Evolutionary conservation across 2,113 vertebrate species (phyloP).

Genomic region (Mus spicilegus): DNA sequence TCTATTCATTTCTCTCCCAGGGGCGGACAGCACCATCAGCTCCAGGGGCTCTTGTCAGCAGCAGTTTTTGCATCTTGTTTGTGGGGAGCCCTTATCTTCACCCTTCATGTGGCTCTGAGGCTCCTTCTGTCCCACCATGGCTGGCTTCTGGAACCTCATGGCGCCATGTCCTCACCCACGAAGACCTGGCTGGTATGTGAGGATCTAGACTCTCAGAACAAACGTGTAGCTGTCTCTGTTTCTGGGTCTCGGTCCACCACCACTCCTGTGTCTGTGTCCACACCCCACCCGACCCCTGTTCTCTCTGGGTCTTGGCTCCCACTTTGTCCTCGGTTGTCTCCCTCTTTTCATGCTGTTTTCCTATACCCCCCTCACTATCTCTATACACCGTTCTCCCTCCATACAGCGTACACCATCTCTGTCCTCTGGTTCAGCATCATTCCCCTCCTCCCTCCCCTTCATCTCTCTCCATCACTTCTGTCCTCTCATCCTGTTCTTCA

Average conservation of each 20-base stretch:
- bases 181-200: slow-evolving; percentile 94
- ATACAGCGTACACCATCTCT: too few relatives aligned
- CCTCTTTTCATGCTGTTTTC: background rate
- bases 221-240: background rate
- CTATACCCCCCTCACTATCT: background rate
- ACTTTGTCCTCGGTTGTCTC: background rate
- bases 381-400: too few relatives aligned
- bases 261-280: background rate
- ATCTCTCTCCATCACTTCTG: background rate
- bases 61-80: slow-evolving; percentile 91
- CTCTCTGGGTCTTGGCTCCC: background rate
- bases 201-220: background rate
- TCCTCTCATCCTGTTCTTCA: background rate
- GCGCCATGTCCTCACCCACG: slow-evolving; percentile 91
- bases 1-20: slow-evolving; percentile 43
- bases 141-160: slow-evolving; percentile 94
- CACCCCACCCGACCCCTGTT: background rate
- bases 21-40: slow-evolving; percentile 59
- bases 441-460: background rate
- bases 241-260: background rate
- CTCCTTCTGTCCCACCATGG: slow-evolving; percentile 94
- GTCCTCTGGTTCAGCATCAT: background rate
- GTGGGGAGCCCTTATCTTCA: slow-evolving; percentile 93
- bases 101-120: slow-evolving; percentile 93
- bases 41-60: slow-evolving; percentile 84